phyloP scores from a whole-genome alignment of 1,140 invertebrate genomes.

The Heliothis subflexa region DNA sequence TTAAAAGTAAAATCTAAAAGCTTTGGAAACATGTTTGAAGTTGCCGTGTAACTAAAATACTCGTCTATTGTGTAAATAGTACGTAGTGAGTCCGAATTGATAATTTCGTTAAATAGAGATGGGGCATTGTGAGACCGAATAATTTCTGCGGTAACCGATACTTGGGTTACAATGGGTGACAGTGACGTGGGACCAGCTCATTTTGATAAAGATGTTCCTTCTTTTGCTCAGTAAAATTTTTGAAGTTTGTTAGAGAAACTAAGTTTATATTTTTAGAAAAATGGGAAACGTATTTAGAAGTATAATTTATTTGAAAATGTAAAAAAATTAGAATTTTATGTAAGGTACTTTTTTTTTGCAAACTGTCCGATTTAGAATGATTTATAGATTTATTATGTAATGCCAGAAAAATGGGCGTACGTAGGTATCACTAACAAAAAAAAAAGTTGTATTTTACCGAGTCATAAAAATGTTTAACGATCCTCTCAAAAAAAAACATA shows the following conservation, averaged over 20 bases:
- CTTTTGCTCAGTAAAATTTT: background rate
- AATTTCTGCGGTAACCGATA: slow-evolving; percentile 83
- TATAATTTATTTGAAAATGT: background rate
- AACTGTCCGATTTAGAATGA: too few relatives aligned
- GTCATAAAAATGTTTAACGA: slow-evolving; percentile 7
- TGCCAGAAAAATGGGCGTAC: background rate
- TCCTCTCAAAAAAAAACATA: slow-evolving; percentile 44
- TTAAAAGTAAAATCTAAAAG: background rate
- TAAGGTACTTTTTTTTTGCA: too few relatives aligned
- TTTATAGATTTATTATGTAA: background rate
- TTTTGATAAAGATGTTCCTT: slow-evolving; percentile 41
- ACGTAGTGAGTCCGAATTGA: slow-evolving; percentile 59
- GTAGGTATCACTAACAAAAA: background rate
- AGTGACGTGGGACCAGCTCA: slow-evolving; percentile 65
- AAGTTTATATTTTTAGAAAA: background rate
- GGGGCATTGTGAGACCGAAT: slow-evolving; percentile 67
- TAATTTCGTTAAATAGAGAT: slow-evolving; percentile 83
- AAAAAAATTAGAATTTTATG: background rate
- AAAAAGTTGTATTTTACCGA: slow-evolving; percentile 8
- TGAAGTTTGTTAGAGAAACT: background rate
- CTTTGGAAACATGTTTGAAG: slow-evolving; percentile 13
- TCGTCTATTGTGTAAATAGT: slow-evolving; percentile 46
- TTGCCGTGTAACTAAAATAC: slow-evolving; percentile 24
- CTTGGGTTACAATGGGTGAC: slow-evolving; percentile 71
- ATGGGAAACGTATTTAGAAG: background rate